These are phyloP conservation scores for Grammomys surdaster DNA, from an alignment of 2,113 vertebrate species.

Conservation along the genomic window DNA sequence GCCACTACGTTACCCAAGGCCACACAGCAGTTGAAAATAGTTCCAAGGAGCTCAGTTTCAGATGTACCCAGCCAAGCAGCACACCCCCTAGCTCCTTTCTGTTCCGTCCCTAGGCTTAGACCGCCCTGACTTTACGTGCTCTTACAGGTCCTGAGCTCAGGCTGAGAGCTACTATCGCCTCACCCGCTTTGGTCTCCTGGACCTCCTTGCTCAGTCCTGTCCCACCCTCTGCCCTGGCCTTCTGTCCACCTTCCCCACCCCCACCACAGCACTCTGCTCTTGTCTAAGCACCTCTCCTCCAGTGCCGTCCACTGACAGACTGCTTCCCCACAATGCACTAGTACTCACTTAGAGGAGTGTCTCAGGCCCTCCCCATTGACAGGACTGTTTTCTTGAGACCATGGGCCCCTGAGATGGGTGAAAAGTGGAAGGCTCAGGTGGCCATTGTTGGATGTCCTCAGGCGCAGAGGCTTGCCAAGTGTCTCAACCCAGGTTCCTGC, in stretches of 20 bases:
- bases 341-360: background rate
- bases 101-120: background rate
- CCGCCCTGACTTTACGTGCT: background rate
- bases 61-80: background rate
- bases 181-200: background rate
- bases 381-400: background rate
- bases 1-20: background rate
- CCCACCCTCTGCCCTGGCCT: background rate
- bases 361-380: background rate
- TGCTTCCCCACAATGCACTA: too few species aligned
- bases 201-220: background rate
- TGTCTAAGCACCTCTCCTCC: background rate
- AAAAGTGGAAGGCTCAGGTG: background rate
- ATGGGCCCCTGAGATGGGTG: background rate
- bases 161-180: background rate
- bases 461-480: background rate
- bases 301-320: background rate
- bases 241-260: background rate
- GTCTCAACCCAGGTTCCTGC: background rate
- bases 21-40: background rate
- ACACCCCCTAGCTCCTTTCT: background rate
- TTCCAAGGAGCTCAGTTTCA: background rate
- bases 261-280: fast-evolving
- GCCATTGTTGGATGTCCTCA: background rate
- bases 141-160: background rate